These are phyloP conservation scores for Limenitis arthemis DNA, from an alignment of 2,888 invertebrate genomes.

Conservation along the genomic window DNA sequence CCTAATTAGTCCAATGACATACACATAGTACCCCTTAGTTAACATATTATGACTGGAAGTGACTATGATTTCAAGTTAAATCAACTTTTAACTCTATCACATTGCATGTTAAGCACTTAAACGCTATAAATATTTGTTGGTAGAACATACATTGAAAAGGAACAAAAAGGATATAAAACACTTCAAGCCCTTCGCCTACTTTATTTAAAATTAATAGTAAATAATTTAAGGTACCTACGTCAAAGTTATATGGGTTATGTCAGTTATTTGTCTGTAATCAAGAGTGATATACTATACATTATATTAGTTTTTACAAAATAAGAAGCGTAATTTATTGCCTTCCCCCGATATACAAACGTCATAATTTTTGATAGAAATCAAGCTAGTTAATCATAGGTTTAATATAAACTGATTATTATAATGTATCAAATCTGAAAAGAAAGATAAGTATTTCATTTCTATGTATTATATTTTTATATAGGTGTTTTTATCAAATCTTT, in stretches of 20 bases:
- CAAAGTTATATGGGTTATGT: constrained; percentile 16
- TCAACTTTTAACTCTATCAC: constrained; percentile 61
- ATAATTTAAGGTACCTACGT: constrained; percentile 20
- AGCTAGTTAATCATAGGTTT: background rate
- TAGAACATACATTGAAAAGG: constrained; percentile 46
- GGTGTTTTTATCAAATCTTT: constrained; percentile 4
- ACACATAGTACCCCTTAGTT: constrained; percentile 58
- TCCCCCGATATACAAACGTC: constrained; percentile 68
- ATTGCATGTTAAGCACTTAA: constrained; percentile 44
- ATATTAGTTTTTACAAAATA: constrained; percentile 53
- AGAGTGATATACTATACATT: constrained; percentile 23
- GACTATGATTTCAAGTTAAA: constrained; percentile 64
- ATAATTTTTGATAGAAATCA: constrained; percentile 29
- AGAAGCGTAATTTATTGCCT: constrained; percentile 81
- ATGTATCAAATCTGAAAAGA: constrained; percentile 2
- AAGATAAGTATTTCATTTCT: background rate
- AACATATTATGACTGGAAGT: constrained; percentile 72
- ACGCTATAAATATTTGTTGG: constrained; percentile 39
- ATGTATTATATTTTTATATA: background rate
- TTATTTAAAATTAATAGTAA: constrained; percentile 19
- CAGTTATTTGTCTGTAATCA: constrained; percentile 15
- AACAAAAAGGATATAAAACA: constrained; percentile 45
- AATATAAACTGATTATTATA: background rate
- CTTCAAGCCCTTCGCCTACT: constrained; percentile 42
- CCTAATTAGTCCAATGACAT: constrained; percentile 42